phyloP scores from a whole-genome alignment of 2,888 invertebrate genomes.

The Nomada hirtipes region DNA sequence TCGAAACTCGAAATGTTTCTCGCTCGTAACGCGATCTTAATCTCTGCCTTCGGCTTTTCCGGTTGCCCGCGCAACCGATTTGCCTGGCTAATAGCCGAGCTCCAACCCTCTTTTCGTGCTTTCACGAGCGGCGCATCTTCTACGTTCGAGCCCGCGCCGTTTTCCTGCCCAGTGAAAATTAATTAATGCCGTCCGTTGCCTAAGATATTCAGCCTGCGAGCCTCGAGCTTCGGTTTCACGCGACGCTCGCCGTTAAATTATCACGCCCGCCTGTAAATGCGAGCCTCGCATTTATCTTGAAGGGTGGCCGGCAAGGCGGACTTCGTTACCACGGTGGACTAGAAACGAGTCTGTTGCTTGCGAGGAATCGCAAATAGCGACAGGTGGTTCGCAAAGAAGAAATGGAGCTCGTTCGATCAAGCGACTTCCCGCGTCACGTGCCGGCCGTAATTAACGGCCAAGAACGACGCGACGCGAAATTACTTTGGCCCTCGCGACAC shows the following conservation, averaged over 20 bases:
- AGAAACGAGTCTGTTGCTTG: constrained; percentile 4
- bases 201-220: background rate
- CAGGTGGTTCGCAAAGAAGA: constrained; percentile 45
- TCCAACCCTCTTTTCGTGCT: background rate
- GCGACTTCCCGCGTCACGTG: constrained; percentile 55
- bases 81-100: constrained; percentile 1
- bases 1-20: background rate
- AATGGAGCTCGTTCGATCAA: constrained; percentile 59
- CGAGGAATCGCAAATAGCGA: constrained; percentile 50
- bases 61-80: background rate
- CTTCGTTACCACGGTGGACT: background rate
- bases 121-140: background rate
- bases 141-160: too few species aligned
- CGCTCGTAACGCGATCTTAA: constrained; percentile 30
- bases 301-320: background rate
- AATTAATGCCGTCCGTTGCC: too few species aligned
- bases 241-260: background rate
- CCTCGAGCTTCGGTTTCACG: background rate
- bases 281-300: background rate
- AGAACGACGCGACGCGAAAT: constrained; percentile 47
- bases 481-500: background rate
- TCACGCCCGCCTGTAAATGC: too few species aligned
- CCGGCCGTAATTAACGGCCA: constrained; percentile 61
- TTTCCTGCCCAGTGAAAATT: too few species aligned
- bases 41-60: constrained; percentile 2